A percentile compares a stretch with the other conserved stretches of the same genome.
Evolutionary conservation across 2,797 vertebrate species (phyloP).

Genomic region (Bradypus variegatus): DNA sequence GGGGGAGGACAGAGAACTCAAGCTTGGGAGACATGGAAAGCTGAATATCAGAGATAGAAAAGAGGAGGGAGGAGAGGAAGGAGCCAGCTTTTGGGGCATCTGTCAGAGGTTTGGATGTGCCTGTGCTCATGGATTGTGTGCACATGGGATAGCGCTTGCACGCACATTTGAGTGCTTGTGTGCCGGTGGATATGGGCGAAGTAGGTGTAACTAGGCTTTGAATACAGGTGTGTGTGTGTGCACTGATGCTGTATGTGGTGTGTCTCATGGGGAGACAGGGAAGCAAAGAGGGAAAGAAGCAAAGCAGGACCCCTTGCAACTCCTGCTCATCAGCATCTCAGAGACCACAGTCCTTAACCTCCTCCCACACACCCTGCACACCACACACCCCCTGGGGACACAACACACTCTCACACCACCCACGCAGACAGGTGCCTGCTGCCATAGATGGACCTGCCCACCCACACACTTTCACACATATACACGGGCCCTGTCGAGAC

Average conservation of each 20-base stretch:
- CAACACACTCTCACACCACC: conserved; percentile 37
- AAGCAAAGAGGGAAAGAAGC: not conserved
- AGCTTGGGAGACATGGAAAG: not conserved
- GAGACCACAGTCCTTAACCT: conserved; percentile 23
- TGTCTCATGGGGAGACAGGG: not conserved
- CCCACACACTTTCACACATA: conserved; percentile 59
- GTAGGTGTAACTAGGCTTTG: not conserved
- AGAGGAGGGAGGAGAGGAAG: not conserved
- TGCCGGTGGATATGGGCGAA: not conserved
- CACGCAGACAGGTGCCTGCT: conserved; percentile 58
- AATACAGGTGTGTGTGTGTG: not conserved
- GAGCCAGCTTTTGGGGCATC: not conserved
- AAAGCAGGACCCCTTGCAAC: not conserved
- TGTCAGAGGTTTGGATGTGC: not conserved
- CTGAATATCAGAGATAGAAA: not conserved
- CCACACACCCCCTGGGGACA: conserved; percentile 43
- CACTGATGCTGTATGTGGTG: not conserved
- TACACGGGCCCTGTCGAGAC: not conserved
- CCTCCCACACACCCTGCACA: conserved; percentile 32
- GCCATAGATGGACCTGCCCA: conserved; percentile 52
- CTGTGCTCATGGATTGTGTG: not conserved
- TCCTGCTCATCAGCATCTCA: not conserved
- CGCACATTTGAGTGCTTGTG: not conserved
- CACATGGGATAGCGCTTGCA: not conserved
- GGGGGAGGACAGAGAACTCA: not conserved